Base-by-base conservation (phyloP, 2,113 vertebrate genomes). In the Melanocharis versteri region DNA sequence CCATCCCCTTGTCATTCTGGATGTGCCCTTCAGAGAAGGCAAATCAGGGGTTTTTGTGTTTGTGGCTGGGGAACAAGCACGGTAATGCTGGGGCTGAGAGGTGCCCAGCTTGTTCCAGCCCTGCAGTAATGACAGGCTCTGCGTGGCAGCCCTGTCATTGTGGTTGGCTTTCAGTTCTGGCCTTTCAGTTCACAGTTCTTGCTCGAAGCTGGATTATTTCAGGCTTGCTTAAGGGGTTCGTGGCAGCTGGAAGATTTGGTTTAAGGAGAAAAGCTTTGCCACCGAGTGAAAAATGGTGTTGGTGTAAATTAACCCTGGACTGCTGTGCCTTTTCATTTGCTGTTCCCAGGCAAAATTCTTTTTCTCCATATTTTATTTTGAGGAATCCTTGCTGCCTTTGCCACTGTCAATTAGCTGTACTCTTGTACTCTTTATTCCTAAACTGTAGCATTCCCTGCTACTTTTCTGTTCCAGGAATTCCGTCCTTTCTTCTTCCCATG, bases 71-170 rank as follows among this genome's bases (percentile, higher is more conserved):
- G 69, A 94, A 14, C 87, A 89, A 60, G 33, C 65, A 16, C 11
- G 51, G 87, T 30, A 80, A 57, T 68, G 65, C 17, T 47, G 69
- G 80, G 57, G 50, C 93, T 90, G 22, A 28, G 92, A 80, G 75
- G 48, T 22, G 44, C 7, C 10, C 2, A 5, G 10, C 64, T 27
- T 79, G 84, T 87, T 92, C 20, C 89, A 80, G 95, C 89, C 42
- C 80, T 54, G 91, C 24, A 19, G 8, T 96, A 96, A 97, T 92
- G 78, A 91, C 35, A 89, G 85, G 56, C 69, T 83, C 37, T 6
- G 3, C 45, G 12, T 26, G 11, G 14, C 82, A 73, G 83, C 87
- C 82, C 94, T 97, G 45, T 75, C 60, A 58, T 93, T 95, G 95
- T 54, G 96, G 85, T 7, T 40, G 33, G 4, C 24, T 76, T 60